Evolutionary conservation across 2,888 invertebrate species (phyloP), one percentile per base, ranked within the genome.

Genomic region (Apoderus coryli): DNA sequence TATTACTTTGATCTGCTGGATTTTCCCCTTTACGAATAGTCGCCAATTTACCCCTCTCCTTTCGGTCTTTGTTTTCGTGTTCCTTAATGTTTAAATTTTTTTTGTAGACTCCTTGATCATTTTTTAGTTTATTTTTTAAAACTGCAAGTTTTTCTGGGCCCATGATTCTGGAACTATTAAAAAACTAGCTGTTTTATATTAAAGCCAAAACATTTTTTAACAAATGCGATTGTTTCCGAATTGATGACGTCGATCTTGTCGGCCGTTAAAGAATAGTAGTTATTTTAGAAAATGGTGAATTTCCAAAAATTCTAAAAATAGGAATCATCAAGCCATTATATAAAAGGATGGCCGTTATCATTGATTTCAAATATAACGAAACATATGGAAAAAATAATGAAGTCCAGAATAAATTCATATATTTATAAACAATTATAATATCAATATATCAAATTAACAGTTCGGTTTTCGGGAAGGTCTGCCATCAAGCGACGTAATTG

Each of bases 81-180:
- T 19, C 19, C 19, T 19, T 19, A 19, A 19, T 19, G 6, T 19
- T n/a, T n/a, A n/a, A n/a, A n/a, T n/a, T 6, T 19, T 19, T 19
- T 19, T 19, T 19, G 19, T 19, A 19, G n/a, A 19, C 19, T 19
- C n/a, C 19, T 19, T 19, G 19, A 19, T 19, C 19, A 19, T 19
- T 19, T 19, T 19, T 19, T 19, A n/a, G 19, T 19, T 19, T 19
- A 19, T 19, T 19, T 19, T 19, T 19, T 19, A 19, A 19, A 19
- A 19, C n/a, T 19, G 19, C 19, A 19, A 19, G 19, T 19, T 19
- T 19, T 19, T 19, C 19, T 19, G 19, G 19, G 19, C n/a, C 19
- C 19, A 19, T 19, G 19, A 19, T 19, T 19, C 19, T 19, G 19
- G 19, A 19, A 19, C n/a, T 19, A 19, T 19, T 19, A 19, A 19